Base-by-base conservation (phyloP, 2,888 invertebrate species). In the Eupeodes luniger region DNA sequence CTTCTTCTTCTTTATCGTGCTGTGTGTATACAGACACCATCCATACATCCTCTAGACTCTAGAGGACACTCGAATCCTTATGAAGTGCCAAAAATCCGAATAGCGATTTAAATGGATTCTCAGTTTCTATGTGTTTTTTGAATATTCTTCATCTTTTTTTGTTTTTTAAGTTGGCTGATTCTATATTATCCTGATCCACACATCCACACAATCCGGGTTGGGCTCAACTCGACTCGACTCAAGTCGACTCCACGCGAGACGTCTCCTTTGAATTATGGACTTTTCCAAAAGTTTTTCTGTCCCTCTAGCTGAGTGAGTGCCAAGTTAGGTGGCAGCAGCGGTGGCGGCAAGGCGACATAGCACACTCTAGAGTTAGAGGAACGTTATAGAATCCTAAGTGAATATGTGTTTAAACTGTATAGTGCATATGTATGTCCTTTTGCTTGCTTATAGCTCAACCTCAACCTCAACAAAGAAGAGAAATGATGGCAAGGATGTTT, bases 51-150 rank as follows among this genome's bases (percentile, higher is more conserved):
- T 14, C n/a, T 47, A 70, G 1, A 61, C 36, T 76, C 55, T 81
- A 62, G 72, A 87, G 84, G 85, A 81, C 74, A 78, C 81, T 85
- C 85, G 74, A 81, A 19, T 19, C 85, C 85, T 88, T 81, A 85
- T 85, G 64, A 88, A 85, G 88, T 88, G 88, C 88, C 88, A 88
- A 88, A 88, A 88, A 84, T 85, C 81, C 78, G 81, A 88, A 81
- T n/a, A 81, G 74, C 88, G 81, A 81, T 88, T 88, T 75, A 88
- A 81, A 81, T 81, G 88, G 81, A 81, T 81, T 88, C 64, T 62
- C 74, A 66, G 51, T 84, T 61, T 74, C 34, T 80, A 44, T 62
- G 57, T 40, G 49, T 69, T 51, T 59, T 14, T 79, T 70, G 53
- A 55, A 27, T 67, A 51, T 51, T 19, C 6, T 51, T 14, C 12